Evolutionary conservation across 2,113 vertebrate species (phyloP).

Genomic region (Rattus norvegicus): DNA sequence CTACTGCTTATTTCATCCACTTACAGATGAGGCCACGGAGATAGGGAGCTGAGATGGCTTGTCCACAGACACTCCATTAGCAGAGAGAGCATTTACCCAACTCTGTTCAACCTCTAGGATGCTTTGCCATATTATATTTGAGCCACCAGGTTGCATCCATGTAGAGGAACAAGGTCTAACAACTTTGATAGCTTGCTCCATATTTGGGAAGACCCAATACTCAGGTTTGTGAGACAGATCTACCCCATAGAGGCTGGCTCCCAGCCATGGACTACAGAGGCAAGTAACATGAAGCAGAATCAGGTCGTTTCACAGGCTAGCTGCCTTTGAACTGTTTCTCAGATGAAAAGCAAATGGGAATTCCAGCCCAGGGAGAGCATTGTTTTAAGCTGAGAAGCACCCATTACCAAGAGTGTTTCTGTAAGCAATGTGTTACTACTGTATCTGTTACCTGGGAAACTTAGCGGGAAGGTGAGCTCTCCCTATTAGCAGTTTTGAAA

Average conservation of each 20-base stretch:
- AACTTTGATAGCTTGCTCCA: not conserved
- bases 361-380: not conserved
- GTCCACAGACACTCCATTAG: too few species aligned
- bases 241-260: not conserved
- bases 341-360: not conserved
- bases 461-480: not conserved
- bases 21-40: not conserved
- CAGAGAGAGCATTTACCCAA: rapidly evolving
- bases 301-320: not conserved
- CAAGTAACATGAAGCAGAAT: not conserved
- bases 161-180: not conserved
- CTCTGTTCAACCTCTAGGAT: not conserved
- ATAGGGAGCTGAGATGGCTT: not conserved
- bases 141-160: not conserved
- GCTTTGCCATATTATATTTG: not conserved
- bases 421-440: not conserved
- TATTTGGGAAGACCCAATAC: not conserved
- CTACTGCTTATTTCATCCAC: not conserved
- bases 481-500: not conserved
- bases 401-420: not conserved
- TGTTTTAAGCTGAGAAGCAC: not conserved
- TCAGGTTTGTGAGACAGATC: not conserved
- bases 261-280: not conserved
- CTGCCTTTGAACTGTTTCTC: not conserved
- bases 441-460: not conserved